Conservation (phyloP, 64 coral and sea anemone genomes). For the Cladopsammia gracilis region DNA sequence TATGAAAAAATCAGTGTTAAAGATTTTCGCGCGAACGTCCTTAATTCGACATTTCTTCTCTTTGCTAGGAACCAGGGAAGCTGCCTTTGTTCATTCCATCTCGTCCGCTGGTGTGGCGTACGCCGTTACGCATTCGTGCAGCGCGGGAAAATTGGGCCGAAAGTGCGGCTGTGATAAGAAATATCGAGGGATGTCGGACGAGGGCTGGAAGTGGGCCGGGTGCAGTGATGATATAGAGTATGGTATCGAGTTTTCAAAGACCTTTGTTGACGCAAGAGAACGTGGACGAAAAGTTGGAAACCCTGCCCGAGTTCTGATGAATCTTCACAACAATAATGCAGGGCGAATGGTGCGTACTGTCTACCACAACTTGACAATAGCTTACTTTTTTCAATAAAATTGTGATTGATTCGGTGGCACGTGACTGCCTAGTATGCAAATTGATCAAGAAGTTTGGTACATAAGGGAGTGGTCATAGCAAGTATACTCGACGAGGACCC, state of each 20-base stretch:
- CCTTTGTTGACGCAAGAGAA: slow-evolving; percentile 93
- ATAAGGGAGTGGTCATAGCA: too few relatives aligned
- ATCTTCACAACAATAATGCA: slow-evolving; percentile 95
- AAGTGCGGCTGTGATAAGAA: slow-evolving; percentile 91
- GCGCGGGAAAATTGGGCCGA: slow-evolving; percentile 71
- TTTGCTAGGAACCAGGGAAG: slow-evolving; percentile 85
- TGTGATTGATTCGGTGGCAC: too few relatives aligned
- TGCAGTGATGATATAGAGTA: slow-evolving; percentile 94
- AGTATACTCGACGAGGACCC: too few relatives aligned
- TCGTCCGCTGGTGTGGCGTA: slow-evolving; percentile 89
- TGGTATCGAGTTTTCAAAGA: slow-evolving; percentile 83
- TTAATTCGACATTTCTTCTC: neutral
- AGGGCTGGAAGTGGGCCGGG: slow-evolving; percentile 90
- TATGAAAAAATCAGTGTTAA: too few relatives aligned
- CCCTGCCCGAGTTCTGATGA: slow-evolving; percentile 83
- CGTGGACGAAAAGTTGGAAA: slow-evolving; percentile 73
- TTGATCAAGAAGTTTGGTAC: too few relatives aligned
- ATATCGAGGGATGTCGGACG: slow-evolving; percentile 37
- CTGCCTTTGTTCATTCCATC: slow-evolving; percentile 95
- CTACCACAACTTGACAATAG: too few relatives aligned
- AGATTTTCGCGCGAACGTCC: too few relatives aligned
- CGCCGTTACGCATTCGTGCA: slow-evolving; percentile 89
- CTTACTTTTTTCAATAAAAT: too few relatives aligned
- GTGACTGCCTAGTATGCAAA: too few relatives aligned
- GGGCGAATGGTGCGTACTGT: slow-evolving; percentile 78